Evolutionary conservation across 2,888 invertebrate genomes (phyloP), one percentile per base, ranked within the genome.

Genomic region (Polydrusus tereticollis): DNA sequence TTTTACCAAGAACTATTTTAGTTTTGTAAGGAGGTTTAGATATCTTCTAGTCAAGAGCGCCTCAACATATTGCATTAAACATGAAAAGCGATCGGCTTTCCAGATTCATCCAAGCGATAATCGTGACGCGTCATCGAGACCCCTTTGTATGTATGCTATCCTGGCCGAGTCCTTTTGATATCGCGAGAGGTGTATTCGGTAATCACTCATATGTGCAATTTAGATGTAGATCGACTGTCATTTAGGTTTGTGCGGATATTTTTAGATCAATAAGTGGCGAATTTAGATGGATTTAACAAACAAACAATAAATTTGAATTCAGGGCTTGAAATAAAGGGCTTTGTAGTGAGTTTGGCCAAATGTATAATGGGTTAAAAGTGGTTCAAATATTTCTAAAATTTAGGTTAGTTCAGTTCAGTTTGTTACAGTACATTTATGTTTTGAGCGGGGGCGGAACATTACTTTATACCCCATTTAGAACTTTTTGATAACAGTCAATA

Each of bases 21-120:
- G 21, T 47, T 47, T 16, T 23, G 12, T 21, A 38, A 41, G 41
- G 29, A 23, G 18, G 36, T 41, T 52, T 59, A 8, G 26, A 41
- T 38, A 57, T 59, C 69, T 69, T 69, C 41, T 62, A 45, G 52
- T 58, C 55, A 47, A 68, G 29, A 59, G 65, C 65, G 47, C 68
- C 23, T 50, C 57, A 59, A 60, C 45, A 55, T 81, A 79, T 81
- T 84, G 83, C 84, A 83, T 84, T 84, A 84, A 82, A 84, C 83
- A 84, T 83, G 83, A 83, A 83, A 83, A 82, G 82, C 80, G 81
- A 81, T 78, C 76, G 76, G 82, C 83, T 83, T 83, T 84, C 80
- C 80, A 80, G 79, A 81, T 79, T 82, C 81, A 83, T 80, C 81
- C 80, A 82, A 80, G 83, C 83, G 83, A 80, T 80, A 84, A 82